Percentiles rank a stretch among this genome's conserved stretches.
Conservation (phyloP, 1,140 invertebrate species). For the Nasonia longicornis region DNA sequence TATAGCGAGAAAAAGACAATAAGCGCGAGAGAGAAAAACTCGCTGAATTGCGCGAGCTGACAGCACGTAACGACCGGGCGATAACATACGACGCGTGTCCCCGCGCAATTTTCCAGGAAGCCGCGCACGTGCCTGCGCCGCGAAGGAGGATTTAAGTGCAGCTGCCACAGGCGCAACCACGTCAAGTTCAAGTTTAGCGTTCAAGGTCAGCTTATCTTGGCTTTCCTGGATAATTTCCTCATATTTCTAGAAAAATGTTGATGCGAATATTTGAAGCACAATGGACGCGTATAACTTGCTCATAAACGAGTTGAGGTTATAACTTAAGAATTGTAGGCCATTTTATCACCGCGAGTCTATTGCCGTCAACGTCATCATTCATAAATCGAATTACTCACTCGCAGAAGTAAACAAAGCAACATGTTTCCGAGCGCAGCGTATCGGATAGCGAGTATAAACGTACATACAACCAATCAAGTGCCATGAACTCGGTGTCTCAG, state of each 20-base stretch:
- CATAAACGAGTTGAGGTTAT: no score
- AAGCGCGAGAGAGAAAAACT: neutral
- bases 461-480: conserved; percentile 9
- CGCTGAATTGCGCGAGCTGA: neutral
- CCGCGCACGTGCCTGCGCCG: neutral
- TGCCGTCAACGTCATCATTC: neutral
- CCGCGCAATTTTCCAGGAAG: conserved; percentile 38
- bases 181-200: neutral
- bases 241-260: no score
- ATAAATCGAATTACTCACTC: conserved; percentile 18
- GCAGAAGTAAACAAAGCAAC: conserved; percentile 4
- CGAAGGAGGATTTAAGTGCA: neutral
- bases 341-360: neutral
- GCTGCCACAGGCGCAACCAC: neutral
- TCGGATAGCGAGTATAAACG: neutral
- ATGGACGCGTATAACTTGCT: no score
- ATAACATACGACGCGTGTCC: conserved; percentile 39
- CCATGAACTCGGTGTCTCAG: conserved; percentile 3
- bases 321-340: no score
- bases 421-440: neutral
- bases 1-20: neutral
- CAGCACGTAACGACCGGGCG: conserved; percentile 2
- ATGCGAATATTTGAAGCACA: no score
- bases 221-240: neutral
- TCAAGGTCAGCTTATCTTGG: neutral